phyloP scores from a whole-genome alignment of 2,888 invertebrate genomes.

The Drosophila nr. fundita region DNA sequence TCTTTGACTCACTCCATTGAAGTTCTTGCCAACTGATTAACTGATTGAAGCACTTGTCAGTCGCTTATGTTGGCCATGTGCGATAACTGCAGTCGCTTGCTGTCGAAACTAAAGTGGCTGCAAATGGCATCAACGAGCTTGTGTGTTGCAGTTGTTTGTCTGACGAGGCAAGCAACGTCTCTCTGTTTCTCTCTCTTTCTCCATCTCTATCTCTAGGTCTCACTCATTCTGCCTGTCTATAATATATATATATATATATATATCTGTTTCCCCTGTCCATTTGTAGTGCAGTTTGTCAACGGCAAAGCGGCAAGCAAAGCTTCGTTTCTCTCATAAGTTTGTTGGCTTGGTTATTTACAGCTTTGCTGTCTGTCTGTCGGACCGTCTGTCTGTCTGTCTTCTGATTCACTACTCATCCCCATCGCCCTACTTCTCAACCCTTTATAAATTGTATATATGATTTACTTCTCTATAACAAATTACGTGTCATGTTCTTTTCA shows the following conservation, averaged over 20 bases:
- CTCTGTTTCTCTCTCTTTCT: not conserved
- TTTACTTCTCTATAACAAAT: conserved; percentile 44
- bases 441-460: conserved; percentile 17
- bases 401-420: conserved; percentile 8
- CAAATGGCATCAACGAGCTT: conserved; percentile 33
- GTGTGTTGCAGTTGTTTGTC: conserved; percentile 17
- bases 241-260: not conserved
- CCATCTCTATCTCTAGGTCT: not conserved
- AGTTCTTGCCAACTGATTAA: not conserved
- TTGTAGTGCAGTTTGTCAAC: conserved; percentile 56
- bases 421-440: not conserved
- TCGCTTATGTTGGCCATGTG: conserved; percentile 23
- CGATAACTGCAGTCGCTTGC: conserved; percentile 24
- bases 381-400: conserved; percentile 45
- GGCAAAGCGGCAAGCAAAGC: conserved; percentile 40
- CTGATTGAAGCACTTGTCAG: conserved; percentile 36
- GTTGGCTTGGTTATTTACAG: conserved; percentile 44
- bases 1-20: not conserved
- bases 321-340: conserved; percentile 51
- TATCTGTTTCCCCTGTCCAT: conserved; percentile 18
- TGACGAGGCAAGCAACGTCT: conserved; percentile 34
- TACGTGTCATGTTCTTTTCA: conserved; percentile 15
- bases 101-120: conserved; percentile 13
- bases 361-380: conserved; percentile 30
- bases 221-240: not conserved